Evolutionary conservation across 2,113 vertebrate genomes (phyloP), one percentile per base, ranked within the genome.

Genomic region (Boleophthalmus pectinirostris): DNA sequence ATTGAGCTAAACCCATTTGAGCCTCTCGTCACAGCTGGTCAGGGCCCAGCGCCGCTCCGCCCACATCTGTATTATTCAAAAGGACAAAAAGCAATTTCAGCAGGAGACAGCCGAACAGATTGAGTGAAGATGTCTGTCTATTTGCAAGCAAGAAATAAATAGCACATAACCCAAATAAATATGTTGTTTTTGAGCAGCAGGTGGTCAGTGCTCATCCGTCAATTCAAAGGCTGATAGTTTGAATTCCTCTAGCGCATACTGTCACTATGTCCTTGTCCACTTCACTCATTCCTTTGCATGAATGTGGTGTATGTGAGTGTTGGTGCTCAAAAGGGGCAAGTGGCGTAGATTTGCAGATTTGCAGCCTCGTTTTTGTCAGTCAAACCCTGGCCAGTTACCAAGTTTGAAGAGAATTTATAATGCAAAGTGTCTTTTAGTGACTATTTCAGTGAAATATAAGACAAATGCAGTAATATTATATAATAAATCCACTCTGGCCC

Each of bases 11-110:
- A 54, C 58, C 64, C 78, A 65, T 56, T 66, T 72, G 81, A 56
- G 66, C 66, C 47, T 14, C 61, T 72, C 68, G 66, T 65, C 70
- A 51, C 73, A 84, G 84, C 74, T 84, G 82, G 49, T 69, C 20
- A 0, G 25, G 65, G 10, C 23, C 53, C 68, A 64, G 61, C 38
- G 53, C 6, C 18, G 57, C 3, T 20, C 47, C 24, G 3, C 21
- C 15, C 3, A 45, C 16, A 24, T 24, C 46, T 66, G 24, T 25
- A 43, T 64, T 64, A 38, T 38, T 38, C 20, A 64, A 20, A 64
- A 38, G 61, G 61, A 45, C 82, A 72, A 43, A 43, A 43, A 82
- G 63, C 76, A 60, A 35, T 0, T 65, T 74, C 20, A 20, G 16
- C 24, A 61, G 6, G 58, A 29, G 15, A 61, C 25, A 61, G 18